These are phyloP conservation scores for Pocillopora grandis DNA, from an alignment of 92 coral and sea anemone genomes.

Conservation along the genomic window DNA sequence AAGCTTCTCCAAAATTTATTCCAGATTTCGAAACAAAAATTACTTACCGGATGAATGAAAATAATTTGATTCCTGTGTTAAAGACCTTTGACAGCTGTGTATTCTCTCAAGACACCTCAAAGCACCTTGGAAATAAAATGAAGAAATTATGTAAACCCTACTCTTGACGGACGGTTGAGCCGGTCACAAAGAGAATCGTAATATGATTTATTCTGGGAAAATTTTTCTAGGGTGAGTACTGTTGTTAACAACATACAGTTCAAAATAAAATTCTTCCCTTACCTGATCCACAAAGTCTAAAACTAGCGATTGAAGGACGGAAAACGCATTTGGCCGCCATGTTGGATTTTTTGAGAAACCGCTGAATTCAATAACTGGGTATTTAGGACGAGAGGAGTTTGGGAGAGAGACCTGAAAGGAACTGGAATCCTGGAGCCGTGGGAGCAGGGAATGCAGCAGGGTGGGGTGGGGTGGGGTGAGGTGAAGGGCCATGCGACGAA, in stretches of 20 bases:
- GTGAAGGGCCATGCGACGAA: no score
- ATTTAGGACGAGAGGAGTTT: no score
- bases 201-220: no score
- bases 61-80: background rate
- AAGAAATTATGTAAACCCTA: background rate
- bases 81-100: background rate
- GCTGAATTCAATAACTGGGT: no score
- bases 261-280: background rate
- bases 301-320: background rate
- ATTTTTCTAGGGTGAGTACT: background rate
- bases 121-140: background rate
- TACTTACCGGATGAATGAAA: conserved; percentile 23
- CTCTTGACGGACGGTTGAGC: no score
- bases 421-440: no score
- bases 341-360: background rate
- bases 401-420: no score
- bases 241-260: background rate
- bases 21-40: background rate
- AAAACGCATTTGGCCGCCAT: conserved; percentile 15
- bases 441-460: no score
- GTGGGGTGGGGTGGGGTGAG: no score
- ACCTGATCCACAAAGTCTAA: background rate
- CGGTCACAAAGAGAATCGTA: no score
- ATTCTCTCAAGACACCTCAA: background rate
- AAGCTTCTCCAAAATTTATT: no score